Percentiles rank a stretch among this genome's conserved stretches.
Evolutionary conservation across 2,888 invertebrate genomes (phyloP).

Genomic region (Rotaria magnacalcarata): DNA sequence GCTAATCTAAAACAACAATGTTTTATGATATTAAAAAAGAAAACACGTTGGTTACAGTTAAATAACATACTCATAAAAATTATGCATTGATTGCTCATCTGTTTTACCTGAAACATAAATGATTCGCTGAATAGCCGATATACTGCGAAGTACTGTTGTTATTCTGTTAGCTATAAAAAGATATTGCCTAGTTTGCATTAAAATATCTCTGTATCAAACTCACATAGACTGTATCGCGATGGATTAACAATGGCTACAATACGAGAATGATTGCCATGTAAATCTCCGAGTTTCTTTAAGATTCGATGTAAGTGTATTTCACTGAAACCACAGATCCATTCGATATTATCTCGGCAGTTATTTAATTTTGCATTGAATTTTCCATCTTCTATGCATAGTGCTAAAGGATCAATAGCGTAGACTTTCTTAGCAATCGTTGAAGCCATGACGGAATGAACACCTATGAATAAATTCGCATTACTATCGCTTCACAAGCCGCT

Average conservation of each 20-base stretch:
- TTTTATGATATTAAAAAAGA: background rate
- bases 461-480: background rate
- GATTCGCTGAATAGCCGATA: background rate
- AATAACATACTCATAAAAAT: slow-evolving; percentile 21
- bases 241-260: slow-evolving; percentile 19
- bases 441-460: background rate
- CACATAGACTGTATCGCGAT: background rate
- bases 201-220: background rate
- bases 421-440: background rate
- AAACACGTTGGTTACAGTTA: background rate
- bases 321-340: slow-evolving; percentile 18
- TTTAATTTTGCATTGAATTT: slow-evolving; percentile 30
- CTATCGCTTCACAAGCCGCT: too few species aligned
- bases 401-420: background rate
- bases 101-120: background rate
- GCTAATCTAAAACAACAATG: background rate
- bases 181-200: background rate
- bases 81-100: background rate
- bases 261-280: background rate
- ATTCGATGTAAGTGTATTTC: slow-evolving; percentile 2
- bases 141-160: background rate
- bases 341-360: background rate
- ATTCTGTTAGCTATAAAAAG: background rate
- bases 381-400: background rate
- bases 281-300: slow-evolving; percentile 15